Evolutionary conservation across 2,797 vertebrate species (phyloP), one percentile per base, ranked within the genome.

Genomic region (Gephyroberyx darwinii): DNA sequence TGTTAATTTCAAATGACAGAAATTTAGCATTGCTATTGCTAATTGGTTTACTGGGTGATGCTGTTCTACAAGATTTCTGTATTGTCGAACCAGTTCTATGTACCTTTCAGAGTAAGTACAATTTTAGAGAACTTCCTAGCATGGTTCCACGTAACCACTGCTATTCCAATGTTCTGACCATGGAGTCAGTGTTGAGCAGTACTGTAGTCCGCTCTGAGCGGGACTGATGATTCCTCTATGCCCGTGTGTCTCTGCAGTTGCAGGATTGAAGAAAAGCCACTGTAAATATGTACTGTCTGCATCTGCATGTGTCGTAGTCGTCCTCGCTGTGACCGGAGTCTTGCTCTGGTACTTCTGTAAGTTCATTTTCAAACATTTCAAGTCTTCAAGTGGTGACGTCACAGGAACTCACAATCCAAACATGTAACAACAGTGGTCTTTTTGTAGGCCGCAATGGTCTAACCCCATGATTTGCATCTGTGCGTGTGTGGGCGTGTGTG

Each of bases 271-370:
- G 71, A 94, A 69, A 54, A 80, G 57, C 51, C 5, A 0, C 0
- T 92, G 61, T 65, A 86, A 65, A 12, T 74, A 76, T 1, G 43
- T 93, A 30, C 0, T 87, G 14, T 10, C 87, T 4, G 47, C 14
- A 0, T 26, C 91, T 61, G 61, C 86, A 55, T 8, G 79, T 8
- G 10, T 92, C 12, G n/a, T 93, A 0, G 1, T 79, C 0, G 20
- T 90, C 51, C 81, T 91, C n/a, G 88, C 47, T 4, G 39, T 92
- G 17, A 47, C 69, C 0, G 90, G 75, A 0, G 1, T 90, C 59
- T 62, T 97, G 80, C 68, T 95, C 64, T 97, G 96, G 97, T 95
- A 93, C 85, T 96, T 95, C 77, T 65, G 96, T 98, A 92, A 95
- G 96, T 89, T 53, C 1, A 45, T 41, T n/a, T 22, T 13, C 55